A percentile compares a stretch with the other conserved stretches of the same genome.
Evolutionary conservation across 2,113 vertebrate genomes (phyloP).

Genomic region (Mellivora capensis): DNA sequence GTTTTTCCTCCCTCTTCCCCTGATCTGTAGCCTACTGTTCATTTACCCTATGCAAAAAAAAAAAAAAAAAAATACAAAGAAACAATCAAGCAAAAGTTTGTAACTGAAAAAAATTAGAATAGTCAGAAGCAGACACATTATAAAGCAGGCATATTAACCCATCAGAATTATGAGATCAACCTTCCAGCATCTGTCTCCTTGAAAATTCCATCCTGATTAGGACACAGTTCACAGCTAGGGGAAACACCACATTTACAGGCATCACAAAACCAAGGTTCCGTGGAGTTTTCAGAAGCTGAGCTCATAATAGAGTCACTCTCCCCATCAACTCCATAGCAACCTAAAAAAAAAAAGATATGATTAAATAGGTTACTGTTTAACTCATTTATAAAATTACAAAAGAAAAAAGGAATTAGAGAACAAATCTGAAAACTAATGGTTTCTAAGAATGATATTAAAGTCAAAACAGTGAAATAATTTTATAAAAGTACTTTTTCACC

Average conservation of each 20-base stretch:
- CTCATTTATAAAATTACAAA: conserved; percentile 12
- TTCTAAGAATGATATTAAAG: conserved; percentile 6
- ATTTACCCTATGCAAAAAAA: not conserved
- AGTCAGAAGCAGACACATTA: not conserved
- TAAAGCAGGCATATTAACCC: conserved; percentile 1
- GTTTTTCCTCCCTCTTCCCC: not conserved
- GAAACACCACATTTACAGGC: conserved; percentile 97
- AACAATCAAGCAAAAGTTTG: not conserved
- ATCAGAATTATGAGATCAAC: conserved; percentile 78
- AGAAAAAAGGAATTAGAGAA: not conserved
- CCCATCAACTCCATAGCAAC: conserved; percentile 98
- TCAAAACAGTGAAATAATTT: conserved; percentile 11
- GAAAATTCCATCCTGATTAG: conserved; percentile 98
- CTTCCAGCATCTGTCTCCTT: conserved; percentile 99
- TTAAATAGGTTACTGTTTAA: conserved; percentile 6
- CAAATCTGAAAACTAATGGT: not conserved
- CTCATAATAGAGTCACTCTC: conserved; percentile 99
- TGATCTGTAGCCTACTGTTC: not conserved
- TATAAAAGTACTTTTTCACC: conserved; percentile 24
- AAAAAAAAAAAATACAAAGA: not conserved
- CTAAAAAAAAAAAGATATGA: conserved; percentile 77
- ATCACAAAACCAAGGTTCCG: conserved; percentile 99
- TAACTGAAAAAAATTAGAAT: conserved; percentile 19
- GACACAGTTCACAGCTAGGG: conserved; percentile 97
- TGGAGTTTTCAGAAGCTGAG: conserved; percentile 98